Evolutionary conservation across 1,140 invertebrate genomes (phyloP).

Genomic region (Drosophila obscura): DNA sequence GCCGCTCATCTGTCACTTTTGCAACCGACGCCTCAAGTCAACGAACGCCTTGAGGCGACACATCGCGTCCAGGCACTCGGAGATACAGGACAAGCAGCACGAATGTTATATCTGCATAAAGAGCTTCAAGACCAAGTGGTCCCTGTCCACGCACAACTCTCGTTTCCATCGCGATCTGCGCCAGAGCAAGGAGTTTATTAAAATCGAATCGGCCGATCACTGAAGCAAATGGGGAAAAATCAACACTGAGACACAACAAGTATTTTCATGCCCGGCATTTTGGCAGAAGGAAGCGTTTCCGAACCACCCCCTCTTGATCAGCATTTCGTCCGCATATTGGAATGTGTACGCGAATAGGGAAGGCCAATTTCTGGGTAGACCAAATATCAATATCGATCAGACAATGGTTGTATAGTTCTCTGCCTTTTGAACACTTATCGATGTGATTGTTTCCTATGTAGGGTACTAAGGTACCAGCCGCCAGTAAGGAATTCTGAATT

Average conservation of each 20-base stretch:
- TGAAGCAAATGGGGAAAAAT: background rate
- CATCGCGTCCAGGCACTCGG: slow-evolving; percentile 74
- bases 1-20: slow-evolving; percentile 64
- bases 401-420: too few relatives aligned
- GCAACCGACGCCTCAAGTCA: slow-evolving; percentile 73
- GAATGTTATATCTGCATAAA: slow-evolving; percentile 77
- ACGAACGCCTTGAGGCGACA: slow-evolving; percentile 72
- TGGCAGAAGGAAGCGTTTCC: too few relatives aligned
- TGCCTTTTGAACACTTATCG: too few relatives aligned
- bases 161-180: slow-evolving; percentile 77
- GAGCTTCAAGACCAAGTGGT: slow-evolving; percentile 83
- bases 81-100: slow-evolving; percentile 70
- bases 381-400: too few relatives aligned
- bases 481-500: too few relatives aligned
- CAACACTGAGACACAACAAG: background rate
- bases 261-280: too few relatives aligned
- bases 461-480: too few relatives aligned
- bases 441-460: too few relatives aligned
- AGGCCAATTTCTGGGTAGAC: too few relatives aligned
- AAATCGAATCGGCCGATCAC: slow-evolving; percentile 52
- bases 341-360: too few relatives aligned
- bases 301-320: too few relatives aligned
- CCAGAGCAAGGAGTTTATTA: slow-evolving; percentile 63
- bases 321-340: too few relatives aligned
- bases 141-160: slow-evolving; percentile 81